A percentile compares a stretch with the other conserved stretches of the same genome.
Conservation (phyloP, 1,140 invertebrate genomes). For the Cyrtorhinus lividipennis region DNA sequence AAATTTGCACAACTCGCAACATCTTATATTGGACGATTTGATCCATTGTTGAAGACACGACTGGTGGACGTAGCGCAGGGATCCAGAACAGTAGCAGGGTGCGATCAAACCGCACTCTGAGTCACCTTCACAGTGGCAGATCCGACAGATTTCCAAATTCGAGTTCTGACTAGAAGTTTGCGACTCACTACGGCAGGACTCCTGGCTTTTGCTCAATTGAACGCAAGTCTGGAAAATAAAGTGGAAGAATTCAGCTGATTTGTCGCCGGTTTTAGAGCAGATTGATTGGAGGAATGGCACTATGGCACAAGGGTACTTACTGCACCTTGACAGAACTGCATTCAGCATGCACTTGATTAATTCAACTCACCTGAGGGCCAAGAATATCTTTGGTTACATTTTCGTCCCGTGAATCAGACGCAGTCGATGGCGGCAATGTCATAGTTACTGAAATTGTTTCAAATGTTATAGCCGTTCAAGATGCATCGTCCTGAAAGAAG, state of each 20-base stretch:
- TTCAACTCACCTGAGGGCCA: neutral
- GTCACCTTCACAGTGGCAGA: slow-evolving; percentile 82
- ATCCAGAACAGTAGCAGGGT: slow-evolving; percentile 82
- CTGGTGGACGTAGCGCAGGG: slow-evolving; percentile 85
- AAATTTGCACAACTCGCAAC: slow-evolving; percentile 93
- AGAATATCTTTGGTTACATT: neutral
- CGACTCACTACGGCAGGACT: slow-evolving; percentile 42
- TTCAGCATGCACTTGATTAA: too few species aligned
- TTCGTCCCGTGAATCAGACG: neutral
- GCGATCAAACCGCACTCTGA: slow-evolving; percentile 67
- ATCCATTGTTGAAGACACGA: slow-evolving; percentile 92
- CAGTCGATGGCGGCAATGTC: neutral
- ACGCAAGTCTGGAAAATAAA: neutral
- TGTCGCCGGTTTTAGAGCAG: too few species aligned
- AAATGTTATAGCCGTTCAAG: neutral
- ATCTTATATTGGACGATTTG: slow-evolving; percentile 81
- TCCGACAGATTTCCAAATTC: slow-evolving; percentile 42
- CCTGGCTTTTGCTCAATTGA: slow-evolving; percentile 12
- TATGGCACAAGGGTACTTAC: too few species aligned
- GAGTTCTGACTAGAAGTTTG: slow-evolving; percentile 48
- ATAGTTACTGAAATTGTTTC: neutral
- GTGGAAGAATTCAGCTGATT: too few species aligned
- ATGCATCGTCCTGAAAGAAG: too few species aligned
- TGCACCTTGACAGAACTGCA: too few species aligned
- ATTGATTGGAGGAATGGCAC: too few species aligned